Conservation (phyloP, 2,888 invertebrate genomes). For the Amiota mariae region DNA sequence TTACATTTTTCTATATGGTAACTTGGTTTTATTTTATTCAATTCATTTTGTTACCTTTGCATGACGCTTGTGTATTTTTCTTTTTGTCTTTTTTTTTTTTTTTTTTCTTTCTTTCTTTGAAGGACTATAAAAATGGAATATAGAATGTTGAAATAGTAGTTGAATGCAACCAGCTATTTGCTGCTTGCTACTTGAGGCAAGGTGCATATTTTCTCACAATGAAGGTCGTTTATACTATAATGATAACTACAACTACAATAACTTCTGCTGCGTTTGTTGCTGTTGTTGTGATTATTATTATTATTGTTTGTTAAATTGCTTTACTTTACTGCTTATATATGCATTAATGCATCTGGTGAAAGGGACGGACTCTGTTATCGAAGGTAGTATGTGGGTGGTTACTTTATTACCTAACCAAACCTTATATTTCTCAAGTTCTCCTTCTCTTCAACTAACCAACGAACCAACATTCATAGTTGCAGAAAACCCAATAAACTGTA, state of each 20-base stretch:
- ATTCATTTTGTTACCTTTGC: conserved; percentile 3
- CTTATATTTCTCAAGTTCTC: background rate
- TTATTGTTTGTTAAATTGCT: conserved; percentile 5
- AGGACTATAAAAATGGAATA: background rate
- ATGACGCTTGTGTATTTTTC: background rate
- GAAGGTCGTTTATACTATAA: conserved; percentile 53
- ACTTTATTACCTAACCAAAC: background rate
- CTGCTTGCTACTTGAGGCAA: conserved; percentile 45
- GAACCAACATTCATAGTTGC: conserved; percentile 11
- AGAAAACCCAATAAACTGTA: conserved; percentile 29
- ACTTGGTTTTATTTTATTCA: background rate
- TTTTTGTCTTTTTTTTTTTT: too few relatives aligned
- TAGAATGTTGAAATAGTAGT: background rate
- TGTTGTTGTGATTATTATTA: conserved; percentile 29
- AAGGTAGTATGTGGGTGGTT: conserved; percentile 13
- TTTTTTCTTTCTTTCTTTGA: background rate
- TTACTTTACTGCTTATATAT: conserved; percentile 3
- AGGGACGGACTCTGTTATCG: conserved; percentile 21
- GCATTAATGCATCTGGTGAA: background rate
- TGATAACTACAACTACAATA: too few relatives aligned
- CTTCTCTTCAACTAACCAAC: too few relatives aligned
- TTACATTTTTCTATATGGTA: conserved; percentile 2
- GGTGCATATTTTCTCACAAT: conserved; percentile 62
- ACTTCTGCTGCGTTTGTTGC: conserved; percentile 30
- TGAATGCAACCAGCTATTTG: background rate